Base-by-base conservation (phyloP, 2,888 invertebrate species). In the Siphlonurus alternatus region DNA sequence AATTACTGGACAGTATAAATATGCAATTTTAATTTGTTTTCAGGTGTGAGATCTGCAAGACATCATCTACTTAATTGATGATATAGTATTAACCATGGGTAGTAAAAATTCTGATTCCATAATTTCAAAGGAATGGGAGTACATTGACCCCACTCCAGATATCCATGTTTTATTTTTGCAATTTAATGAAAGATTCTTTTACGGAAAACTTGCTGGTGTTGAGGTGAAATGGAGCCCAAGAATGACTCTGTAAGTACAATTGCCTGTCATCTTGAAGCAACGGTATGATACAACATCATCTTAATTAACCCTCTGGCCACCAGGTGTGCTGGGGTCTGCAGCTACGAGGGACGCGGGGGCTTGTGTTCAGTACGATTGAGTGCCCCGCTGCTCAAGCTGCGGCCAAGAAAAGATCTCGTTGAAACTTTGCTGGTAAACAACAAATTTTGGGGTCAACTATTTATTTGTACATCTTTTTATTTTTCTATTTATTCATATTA, bases 131-230 rank as follows among this genome's bases (percentile, higher is more conserved):
- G 56, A 56, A n/a, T 83, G 89, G 81, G 99, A 99, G 76, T 74
- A 88, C 1, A 79, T 92, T 1, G 99, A 99, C 76, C 99, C 99
- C 0, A 94, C 88, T 15, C 99, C 99, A 0, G 91, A 99, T 75
- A 83, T 97, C 51, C 82, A 87, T 71, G 80, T 82, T 0, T 77
- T 99, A 66, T 99, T 99, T 73, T 72, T 85, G 0, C 86, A 89
- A 67, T 99, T 95, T 72, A 89, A 97, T 75, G 76, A 81, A 23
- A 80, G 83, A 69, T 99, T 90, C 74, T 99, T 99, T 73, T 86
- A 86, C 80, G 81, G 85, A 3, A 82, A 81, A 68, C 77, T 99
- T 25, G 75, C 80, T 0, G 81, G 87, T 62, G 93, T 95, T 0
- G 87, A 88, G 68, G 87, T 99, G 0, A 84, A 87, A 72, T 99